These are phyloP conservation scores for Melanophora roralis DNA, from an alignment of 2,888 invertebrate genomes.

Conservation along the genomic window DNA sequence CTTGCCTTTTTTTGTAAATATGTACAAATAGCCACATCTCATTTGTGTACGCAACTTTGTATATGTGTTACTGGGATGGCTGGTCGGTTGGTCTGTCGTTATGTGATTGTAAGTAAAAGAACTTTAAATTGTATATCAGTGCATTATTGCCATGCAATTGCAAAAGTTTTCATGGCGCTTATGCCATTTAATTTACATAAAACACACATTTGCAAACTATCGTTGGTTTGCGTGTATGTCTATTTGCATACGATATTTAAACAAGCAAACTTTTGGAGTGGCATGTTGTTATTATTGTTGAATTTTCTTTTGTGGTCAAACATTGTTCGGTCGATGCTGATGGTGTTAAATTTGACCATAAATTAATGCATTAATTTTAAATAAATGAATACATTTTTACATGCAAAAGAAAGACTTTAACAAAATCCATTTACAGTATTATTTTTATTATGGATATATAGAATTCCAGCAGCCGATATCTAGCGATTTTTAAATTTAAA, in stretches of 20 bases:
- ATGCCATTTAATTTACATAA: background rate
- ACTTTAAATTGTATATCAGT: conserved; percentile 19
- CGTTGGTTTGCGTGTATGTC: no score
- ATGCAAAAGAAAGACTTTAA: no score
- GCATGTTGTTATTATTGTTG: conserved; percentile 36
- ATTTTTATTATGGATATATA: no score
- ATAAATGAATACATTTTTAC: conserved; percentile 20
- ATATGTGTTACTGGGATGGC: background rate
- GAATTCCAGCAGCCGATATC: no score
- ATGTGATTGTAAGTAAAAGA: conserved; percentile 18
- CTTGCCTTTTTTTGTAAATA: conserved; percentile 11
- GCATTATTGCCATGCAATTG: conserved; percentile 53
- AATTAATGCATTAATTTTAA: conserved; percentile 59
- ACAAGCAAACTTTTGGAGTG: conserved; percentile 6
- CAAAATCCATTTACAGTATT: background rate
- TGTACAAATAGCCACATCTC: background rate
- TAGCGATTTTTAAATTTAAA: no score
- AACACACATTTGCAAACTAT: background rate
- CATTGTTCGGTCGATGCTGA: conserved; percentile 37
- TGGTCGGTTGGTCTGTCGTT: conserved; percentile 13
- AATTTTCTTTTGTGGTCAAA: conserved; percentile 50
- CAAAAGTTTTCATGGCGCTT: conserved; percentile 15
- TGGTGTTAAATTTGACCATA: conserved; percentile 59
- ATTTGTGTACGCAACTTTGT: background rate
- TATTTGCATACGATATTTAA: background rate